A percentile compares a stretch with the other conserved stretches of the same genome.
Evolutionary conservation across 2,113 vertebrate species (phyloP).

Genomic region (Mystacornis crossleyi): DNA sequence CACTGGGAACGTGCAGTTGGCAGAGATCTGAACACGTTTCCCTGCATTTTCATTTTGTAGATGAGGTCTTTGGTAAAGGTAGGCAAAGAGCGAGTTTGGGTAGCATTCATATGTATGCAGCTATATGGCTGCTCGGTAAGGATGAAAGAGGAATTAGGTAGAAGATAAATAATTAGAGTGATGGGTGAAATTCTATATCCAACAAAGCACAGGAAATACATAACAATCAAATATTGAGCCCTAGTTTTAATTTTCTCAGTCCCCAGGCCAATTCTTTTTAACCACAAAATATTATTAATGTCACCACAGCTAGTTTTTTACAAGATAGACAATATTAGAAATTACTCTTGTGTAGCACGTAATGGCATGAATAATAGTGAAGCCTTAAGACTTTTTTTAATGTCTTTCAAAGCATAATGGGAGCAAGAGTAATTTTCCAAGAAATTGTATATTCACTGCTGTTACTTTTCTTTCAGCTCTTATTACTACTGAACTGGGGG

Average conservation of each 20-base stretch:
- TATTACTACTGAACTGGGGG: not conserved
- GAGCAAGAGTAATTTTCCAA: not conserved
- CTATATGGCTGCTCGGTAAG: not conserved
- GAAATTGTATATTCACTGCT: not conserved
- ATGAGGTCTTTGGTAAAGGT: not conserved
- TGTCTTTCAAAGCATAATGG: slow-evolving; percentile 3
- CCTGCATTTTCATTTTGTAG: not conserved
- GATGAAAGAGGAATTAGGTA: not conserved
- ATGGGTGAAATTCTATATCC: not conserved
- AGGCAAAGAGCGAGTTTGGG: not conserved
- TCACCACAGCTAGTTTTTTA: not conserved
- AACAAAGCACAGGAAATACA: not conserved
- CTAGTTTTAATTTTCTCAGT: slow-evolving; percentile 2
- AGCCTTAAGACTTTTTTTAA: not conserved
- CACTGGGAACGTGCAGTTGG: rapidly evolving
- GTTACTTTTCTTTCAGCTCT: not conserved
- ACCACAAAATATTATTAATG: not conserved
- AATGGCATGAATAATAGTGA: not conserved
- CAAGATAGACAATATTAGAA: not conserved
- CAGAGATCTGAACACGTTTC: not conserved
- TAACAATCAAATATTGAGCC: not conserved
- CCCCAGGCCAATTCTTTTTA: not conserved
- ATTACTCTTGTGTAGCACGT: not conserved
- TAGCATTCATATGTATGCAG: not conserved
- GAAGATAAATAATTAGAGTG: not conserved